These are phyloP conservation scores for Boloria selene DNA, from an alignment of 2,888 invertebrate genomes.

Conservation along the genomic window DNA sequence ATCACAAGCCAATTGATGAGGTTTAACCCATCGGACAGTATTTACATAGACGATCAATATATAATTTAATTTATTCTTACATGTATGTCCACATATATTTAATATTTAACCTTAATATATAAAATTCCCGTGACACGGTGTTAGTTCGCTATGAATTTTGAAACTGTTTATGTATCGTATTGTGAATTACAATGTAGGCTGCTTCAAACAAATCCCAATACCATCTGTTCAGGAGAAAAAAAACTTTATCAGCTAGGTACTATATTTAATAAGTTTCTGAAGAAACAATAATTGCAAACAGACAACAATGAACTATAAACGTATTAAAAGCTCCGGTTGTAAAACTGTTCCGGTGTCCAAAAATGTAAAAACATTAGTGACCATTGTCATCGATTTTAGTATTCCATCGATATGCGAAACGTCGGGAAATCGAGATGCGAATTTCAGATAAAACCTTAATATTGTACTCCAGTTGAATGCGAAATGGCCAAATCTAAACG, in stretches of 20 bases:
- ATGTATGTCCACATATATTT: neutral
- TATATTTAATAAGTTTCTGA: neutral
- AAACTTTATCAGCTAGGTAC: no score
- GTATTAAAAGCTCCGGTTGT: conserved; percentile 43
- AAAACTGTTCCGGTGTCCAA: conserved; percentile 49
- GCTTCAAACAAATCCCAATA: no score
- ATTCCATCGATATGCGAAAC: conserved; percentile 47
- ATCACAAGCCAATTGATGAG: conserved; percentile 51
- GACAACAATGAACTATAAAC: conserved; percentile 44
- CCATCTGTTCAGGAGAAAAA: no score
- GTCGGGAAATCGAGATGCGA: conserved; percentile 48
- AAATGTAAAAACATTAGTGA: conserved; percentile 40
- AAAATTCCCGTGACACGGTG: no score
- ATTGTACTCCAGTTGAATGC: conserved; percentile 42
- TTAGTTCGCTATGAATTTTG: no score
- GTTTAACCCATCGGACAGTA: conserved; percentile 34
- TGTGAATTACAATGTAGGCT: no score
- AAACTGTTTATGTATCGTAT: no score
- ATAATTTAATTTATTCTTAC: neutral
- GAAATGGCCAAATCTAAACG: conserved; percentile 38
- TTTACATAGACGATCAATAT: conserved; percentile 11
- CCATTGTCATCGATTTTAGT: conserved; percentile 51
- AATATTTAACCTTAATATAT: no score
- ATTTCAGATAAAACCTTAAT: conserved; percentile 48
- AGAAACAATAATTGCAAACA: conserved; percentile 24